Percentiles rank a stretch among this genome's conserved stretches.
Conservation (phyloP, 1,140 invertebrate genomes). For the Hycleus phaleratus region DNA sequence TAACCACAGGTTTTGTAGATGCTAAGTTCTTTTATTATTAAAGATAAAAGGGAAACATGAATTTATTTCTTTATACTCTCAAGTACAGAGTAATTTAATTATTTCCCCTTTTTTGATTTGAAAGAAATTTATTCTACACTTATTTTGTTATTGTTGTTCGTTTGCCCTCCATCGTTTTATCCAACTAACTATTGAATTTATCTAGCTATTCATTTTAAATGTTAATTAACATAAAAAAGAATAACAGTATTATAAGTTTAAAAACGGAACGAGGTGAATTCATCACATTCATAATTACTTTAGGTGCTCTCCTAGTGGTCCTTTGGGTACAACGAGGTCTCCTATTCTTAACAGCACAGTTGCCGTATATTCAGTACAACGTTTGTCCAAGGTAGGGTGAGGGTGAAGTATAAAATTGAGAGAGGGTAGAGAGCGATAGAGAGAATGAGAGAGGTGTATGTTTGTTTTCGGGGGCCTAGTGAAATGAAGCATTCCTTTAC, state of each 20-base stretch:
- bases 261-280: conserved; percentile 31
- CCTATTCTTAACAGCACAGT: conserved; percentile 17
- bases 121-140: not conserved
- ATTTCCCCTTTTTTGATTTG: conserved; percentile 1
- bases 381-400: conserved; percentile 13
- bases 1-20: conserved; percentile 10
- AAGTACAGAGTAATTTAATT: conserved; percentile 27
- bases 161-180: not conserved
- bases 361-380: not conserved
- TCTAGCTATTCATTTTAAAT: conserved; percentile 1
- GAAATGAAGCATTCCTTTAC: conserved; percentile 56
- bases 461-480: conserved; percentile 28
- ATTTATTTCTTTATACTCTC: conserved; percentile 20
- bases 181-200: not conserved
- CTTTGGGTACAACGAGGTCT: conserved; percentile 20
- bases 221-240: conserved; percentile 25
- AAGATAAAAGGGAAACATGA: conserved; percentile 25
- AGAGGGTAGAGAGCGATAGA: not conserved
- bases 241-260: conserved; percentile 31
- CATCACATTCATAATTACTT: conserved; percentile 36
- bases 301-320: conserved; percentile 28
- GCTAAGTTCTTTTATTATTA: conserved; percentile 20
- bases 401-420: conserved; percentile 6
- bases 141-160: not conserved
- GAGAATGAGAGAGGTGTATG: conserved; percentile 18